Conservation (phyloP, 2,888 invertebrate genomes). For the Autographa pulchrina region DNA sequence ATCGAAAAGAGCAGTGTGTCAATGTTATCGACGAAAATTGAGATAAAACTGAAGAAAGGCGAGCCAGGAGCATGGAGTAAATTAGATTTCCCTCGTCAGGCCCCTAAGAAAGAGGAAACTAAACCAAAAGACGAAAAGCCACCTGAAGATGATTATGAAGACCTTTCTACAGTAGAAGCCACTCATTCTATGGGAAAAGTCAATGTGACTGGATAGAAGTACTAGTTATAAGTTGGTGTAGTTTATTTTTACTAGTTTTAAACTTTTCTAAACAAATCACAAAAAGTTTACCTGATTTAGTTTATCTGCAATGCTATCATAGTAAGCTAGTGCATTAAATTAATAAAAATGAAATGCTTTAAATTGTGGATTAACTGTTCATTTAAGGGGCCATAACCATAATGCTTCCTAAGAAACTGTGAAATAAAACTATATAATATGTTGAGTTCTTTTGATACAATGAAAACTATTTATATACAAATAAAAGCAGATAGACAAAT, state of each 20-base stretch:
- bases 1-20: slow-evolving; percentile 92
- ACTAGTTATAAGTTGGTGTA: slow-evolving; percentile 44
- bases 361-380: slow-evolving; percentile 46
- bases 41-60: slow-evolving; percentile 96
- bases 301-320: slow-evolving; percentile 21
- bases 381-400: slow-evolving; percentile 38
- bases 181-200: slow-evolving; percentile 81
- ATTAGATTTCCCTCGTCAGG: slow-evolving; percentile 90
- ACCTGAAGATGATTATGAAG: slow-evolving; percentile 91
- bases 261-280: slow-evolving; percentile 27
- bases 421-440: slow-evolving; percentile 48
- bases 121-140: slow-evolving; percentile 60
- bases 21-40: slow-evolving; percentile 97
- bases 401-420: slow-evolving; percentile 10
- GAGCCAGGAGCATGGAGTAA: slow-evolving; percentile 95
- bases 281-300: slow-evolving; percentile 7
- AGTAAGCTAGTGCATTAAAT: slow-evolving; percentile 47
- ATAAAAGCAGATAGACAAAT: slow-evolving; percentile 37
- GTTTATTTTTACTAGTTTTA: background rate
- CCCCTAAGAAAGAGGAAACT: slow-evolving; percentile 64
- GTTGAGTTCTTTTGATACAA: slow-evolving; percentile 52
- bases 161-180: slow-evolving; percentile 92
- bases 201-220: slow-evolving; percentile 71
- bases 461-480: slow-evolving; percentile 65
- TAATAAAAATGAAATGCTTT: slow-evolving; percentile 59